Evolutionary conservation across 2,797 vertebrate genomes (phyloP).

Genomic region (Sternarchorhynchus goeldii): DNA sequence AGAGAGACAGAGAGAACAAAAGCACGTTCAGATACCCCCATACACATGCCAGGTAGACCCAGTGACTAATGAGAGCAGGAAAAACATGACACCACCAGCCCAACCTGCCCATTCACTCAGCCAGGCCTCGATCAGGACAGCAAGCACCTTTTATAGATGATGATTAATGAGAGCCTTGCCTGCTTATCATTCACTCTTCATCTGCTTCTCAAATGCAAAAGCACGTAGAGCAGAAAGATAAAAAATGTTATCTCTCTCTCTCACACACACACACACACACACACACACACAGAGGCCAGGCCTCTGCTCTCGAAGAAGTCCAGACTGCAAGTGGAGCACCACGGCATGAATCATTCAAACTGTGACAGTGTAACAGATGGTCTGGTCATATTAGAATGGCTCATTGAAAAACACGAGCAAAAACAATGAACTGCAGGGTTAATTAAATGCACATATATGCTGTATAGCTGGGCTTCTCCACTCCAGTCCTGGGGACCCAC

Average conservation of each 20-base stretch:
- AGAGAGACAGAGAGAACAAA: not conserved
- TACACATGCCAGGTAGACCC: not conserved
- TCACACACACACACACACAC: not conserved
- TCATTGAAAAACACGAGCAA: slow-evolving; percentile 20
- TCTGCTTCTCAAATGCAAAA: not conserved
- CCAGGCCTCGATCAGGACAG: not conserved
- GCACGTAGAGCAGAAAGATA: not conserved
- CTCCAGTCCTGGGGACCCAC: too few species aligned
- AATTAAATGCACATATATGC: slow-evolving; percentile 26
- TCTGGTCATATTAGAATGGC: slow-evolving; percentile 24
- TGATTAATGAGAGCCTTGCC: slow-evolving; percentile 26
- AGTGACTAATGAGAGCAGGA: slow-evolving; percentile 12
- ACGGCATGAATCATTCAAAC: slow-evolving; percentile 55
- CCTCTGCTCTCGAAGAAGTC: slow-evolving; percentile 17
- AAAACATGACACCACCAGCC: not conserved
- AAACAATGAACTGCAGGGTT: slow-evolving; percentile 29
- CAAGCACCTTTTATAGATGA: not conserved
- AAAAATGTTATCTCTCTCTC: not conserved
- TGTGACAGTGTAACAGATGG: slow-evolving; percentile 44
- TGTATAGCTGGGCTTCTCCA: not conserved
- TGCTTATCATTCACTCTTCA: not conserved
- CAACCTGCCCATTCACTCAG: not conserved
- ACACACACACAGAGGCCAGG: slow-evolving; percentile 11
- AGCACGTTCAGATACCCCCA: not conserved
- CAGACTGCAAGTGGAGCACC: slow-evolving; percentile 33